A percentile compares a stretch with the other conserved stretches of the same genome.
These are phyloP conservation scores for Zosterops pallidus DNA, from an alignment of 2,113 vertebrate genomes.

Conservation along the genomic window DNA sequence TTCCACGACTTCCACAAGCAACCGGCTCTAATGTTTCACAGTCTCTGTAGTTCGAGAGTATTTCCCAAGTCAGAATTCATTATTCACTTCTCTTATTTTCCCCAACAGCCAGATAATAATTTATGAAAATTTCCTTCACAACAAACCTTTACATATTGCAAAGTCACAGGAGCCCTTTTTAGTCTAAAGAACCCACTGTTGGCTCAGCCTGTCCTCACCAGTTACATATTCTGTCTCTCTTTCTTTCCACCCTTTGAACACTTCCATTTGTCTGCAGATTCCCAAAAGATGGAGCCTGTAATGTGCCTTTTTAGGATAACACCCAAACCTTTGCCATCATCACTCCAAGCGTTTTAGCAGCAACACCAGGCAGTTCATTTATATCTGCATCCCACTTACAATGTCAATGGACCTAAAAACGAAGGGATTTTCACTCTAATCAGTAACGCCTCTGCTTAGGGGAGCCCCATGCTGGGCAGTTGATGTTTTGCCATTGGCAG, in stretches of 20 bases:
- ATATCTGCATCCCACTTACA: background rate
- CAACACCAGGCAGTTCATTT: fast-evolving
- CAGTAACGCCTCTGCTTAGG: background rate
- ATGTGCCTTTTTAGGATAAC: background rate
- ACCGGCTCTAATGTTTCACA: background rate
- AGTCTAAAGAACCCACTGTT: background rate
- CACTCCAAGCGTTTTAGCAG: background rate
- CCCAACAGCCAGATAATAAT: background rate
- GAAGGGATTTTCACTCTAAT: background rate
- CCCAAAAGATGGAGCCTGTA: background rate
- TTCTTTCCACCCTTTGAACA: background rate
- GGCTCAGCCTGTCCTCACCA: background rate
- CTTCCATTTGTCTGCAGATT: background rate
- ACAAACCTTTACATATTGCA: background rate
- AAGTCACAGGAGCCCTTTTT: background rate
- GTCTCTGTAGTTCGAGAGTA: background rate
- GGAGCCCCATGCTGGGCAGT: background rate
- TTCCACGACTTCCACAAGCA: background rate
- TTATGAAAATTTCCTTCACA: background rate
- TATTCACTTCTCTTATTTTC: background rate
- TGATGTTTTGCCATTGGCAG: background rate
- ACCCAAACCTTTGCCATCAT: background rate
- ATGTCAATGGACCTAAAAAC: background rate
- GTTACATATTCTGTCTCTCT: background rate
- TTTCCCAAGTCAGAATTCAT: background rate